Conservation (phyloP, 2,797 vertebrate genomes). For the Leucoraja ocellata region DNA sequence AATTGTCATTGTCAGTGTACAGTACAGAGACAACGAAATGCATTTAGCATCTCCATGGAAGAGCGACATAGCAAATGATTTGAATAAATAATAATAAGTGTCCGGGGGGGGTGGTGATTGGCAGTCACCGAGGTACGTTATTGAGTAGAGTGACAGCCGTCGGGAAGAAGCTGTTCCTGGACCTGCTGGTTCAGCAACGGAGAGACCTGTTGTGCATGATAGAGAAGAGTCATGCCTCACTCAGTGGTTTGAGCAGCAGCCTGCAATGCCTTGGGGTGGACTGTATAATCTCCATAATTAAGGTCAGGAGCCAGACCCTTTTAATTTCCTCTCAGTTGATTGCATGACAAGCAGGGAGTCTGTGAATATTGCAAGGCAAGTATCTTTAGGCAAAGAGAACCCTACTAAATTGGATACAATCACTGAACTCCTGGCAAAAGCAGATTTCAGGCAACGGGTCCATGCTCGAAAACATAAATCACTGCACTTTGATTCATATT, state of each 20-base stretch:
- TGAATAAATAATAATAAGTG: too few relatives aligned
- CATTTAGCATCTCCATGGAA: too few relatives aligned
- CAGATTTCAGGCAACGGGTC: neutral
- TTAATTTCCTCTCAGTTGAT: slow-evolving; percentile 11
- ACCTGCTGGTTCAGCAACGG: too few relatives aligned
- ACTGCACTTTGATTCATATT: neutral
- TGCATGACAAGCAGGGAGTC: neutral
- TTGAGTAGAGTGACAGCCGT: too few relatives aligned
- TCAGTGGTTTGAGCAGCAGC: neutral
- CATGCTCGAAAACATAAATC: neutral
- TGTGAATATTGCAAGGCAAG: neutral
- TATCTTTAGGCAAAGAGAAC: neutral
- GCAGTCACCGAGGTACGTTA: too few relatives aligned
- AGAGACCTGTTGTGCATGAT: neutral
- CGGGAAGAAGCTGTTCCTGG: too few relatives aligned
- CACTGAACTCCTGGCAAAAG: neutral
- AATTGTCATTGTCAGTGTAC: too few relatives aligned
- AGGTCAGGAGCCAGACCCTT: slow-evolving; percentile 2
- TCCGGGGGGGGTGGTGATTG: too few relatives aligned
- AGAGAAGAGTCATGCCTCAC: neutral
- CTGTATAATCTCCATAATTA: neutral
- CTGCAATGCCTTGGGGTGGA: neutral
- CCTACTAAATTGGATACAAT: neutral
- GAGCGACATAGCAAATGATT: too few relatives aligned
- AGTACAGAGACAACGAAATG: too few relatives aligned